Base-by-base conservation (phyloP, 2,888 invertebrate genomes). In the Drosophila anomelani region DNA sequence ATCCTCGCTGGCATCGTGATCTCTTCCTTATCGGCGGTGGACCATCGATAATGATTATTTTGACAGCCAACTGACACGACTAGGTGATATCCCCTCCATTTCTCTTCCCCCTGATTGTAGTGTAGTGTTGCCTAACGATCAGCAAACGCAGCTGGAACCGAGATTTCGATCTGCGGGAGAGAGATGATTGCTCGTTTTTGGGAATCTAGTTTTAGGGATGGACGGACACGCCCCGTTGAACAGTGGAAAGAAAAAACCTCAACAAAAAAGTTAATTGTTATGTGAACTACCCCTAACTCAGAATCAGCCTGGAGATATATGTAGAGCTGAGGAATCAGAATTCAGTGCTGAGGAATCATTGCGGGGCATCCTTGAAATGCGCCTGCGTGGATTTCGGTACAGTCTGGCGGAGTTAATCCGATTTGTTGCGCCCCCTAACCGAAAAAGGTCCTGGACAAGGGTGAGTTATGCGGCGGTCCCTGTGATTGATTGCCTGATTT, bases 391-490 rank as follows among this genome's bases (percentile, higher is more conserved):
- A 83, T 67, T 71, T 82, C 71, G 69, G 84, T 85, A 88, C 84
- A 85, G 84, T 88, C 80, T 85, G 80, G 72, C 75, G 72, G 77
- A 80, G 86, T 80, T 85, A 88, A 85, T 85, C 84, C 83, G 84
- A 85, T 85, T 85, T 84, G 83, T 63, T 86, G 88, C 76, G 87
- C 85, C 81, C 86, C 74, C 75, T 68, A 41, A 56, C 55, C 71
- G 43, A 38, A 56, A 38, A 53, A 58, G 36, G 57, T 41, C 44
- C 56, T 23, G 20, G 36, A 54, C 68, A 60, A 74, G 83, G 84
- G 88, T 85, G 77, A 80, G 71, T 88, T 82, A 67, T 88, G 88
- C 88, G 83, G 88, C 85, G 83, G 66, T 77, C 74, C 88, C 88
- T 85, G 88, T 85, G 84, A 85, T 85, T 85, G 84, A 85, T 85